These are phyloP conservation scores for Hydrophis major DNA, from an alignment of 2,797 vertebrate species.

Conservation along the genomic window DNA sequence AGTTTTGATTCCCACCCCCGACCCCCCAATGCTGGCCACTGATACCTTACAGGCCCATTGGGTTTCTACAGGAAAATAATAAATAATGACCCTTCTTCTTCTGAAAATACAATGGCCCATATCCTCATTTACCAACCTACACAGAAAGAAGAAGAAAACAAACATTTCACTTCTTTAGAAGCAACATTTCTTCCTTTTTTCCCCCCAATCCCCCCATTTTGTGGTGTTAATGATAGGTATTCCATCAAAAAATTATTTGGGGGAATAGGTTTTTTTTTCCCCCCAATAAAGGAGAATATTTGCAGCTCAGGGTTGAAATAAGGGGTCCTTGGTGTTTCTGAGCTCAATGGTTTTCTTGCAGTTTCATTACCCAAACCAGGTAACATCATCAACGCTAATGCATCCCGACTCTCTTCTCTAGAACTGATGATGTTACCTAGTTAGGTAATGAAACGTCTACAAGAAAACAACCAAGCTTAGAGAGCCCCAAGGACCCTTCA, in stretches of 20 bases:
- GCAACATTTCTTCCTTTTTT: conserved; percentile 18
- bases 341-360: too few species aligned
- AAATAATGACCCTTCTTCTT: conserved; percentile 79
- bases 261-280: not conserved
- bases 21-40: conserved; percentile 65
- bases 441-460: too few species aligned
- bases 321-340: too few species aligned
- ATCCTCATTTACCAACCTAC: conserved; percentile 73
- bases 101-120: conserved; percentile 77
- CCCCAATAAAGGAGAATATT: too few species aligned
- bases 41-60: conserved; percentile 79
- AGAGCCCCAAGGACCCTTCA: too few species aligned
- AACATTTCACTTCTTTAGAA: conserved; percentile 64
- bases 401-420: too few species aligned
- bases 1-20: conserved; percentile 69
- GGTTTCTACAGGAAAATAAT: conserved; percentile 80
- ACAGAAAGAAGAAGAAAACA: conserved; percentile 64
- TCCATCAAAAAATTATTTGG: conserved; percentile 12
- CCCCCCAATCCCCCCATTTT: not conserved
- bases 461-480: too few species aligned
- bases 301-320: too few species aligned
- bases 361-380: too few species aligned
- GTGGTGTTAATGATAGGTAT: conserved; percentile 39
- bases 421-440: too few species aligned
- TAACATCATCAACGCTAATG: too few species aligned